phyloP scores from a whole-genome alignment of 2,113 vertebrate species.

The Catharus minimus region DNA sequence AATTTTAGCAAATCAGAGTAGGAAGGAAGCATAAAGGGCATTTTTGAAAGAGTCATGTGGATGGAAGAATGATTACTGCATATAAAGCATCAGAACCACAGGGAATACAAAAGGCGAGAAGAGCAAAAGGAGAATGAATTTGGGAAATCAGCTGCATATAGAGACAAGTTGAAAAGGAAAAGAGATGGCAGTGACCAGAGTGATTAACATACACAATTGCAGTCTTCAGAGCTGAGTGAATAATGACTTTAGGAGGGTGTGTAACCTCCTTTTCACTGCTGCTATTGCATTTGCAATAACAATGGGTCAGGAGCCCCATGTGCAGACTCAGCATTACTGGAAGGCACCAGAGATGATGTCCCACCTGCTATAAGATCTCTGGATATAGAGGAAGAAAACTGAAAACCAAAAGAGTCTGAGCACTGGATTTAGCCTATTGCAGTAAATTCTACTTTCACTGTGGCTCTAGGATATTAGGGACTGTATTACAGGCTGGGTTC shows the following conservation, averaged over 20 bases:
- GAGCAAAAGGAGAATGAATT: not conserved
- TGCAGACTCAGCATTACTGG: not conserved
- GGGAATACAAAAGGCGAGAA: not conserved
- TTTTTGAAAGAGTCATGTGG: not conserved
- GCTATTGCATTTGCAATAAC: not conserved
- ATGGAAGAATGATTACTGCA: not conserved
- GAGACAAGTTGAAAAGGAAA: not conserved
- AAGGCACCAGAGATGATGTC: not conserved
- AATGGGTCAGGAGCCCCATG: not conserved
- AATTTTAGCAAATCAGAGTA: not conserved
- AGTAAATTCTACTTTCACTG: not conserved
- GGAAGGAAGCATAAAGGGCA: not conserved
- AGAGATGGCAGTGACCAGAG: not conserved
- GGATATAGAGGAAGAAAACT: not conserved
- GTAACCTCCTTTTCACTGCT: not conserved
- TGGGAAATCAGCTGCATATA: not conserved
- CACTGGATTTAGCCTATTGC: not conserved
- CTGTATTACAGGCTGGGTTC: not conserved
- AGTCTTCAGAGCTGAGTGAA: not conserved
- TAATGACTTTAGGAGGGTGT: not conserved
- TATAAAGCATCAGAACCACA: not conserved
- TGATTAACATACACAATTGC: not conserved
- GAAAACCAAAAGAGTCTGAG: not conserved
- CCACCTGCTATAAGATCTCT: not conserved
- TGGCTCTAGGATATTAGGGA: not conserved